These are phyloP conservation scores for Parapsyche elsis DNA, from an alignment of 1,140 invertebrate genomes.

Conservation along the genomic window DNA sequence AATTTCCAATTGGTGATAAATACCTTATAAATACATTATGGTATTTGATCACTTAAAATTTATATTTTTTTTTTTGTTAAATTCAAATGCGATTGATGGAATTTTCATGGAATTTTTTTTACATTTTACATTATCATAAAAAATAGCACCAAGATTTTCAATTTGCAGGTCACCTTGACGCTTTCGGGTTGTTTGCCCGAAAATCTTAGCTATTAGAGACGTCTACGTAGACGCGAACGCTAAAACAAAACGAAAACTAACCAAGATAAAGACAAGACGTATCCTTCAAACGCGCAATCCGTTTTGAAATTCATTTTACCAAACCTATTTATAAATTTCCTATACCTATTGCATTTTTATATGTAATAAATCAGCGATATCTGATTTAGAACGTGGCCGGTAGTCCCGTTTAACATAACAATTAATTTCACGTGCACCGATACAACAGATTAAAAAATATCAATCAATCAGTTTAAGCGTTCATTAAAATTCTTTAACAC, in stretches of 20 bases:
- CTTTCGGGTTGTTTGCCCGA: slow-evolving; percentile 11
- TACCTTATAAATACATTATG: no score
- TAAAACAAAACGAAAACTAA: neutral
- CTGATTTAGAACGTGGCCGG: neutral
- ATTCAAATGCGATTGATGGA: no score
- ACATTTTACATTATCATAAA: neutral
- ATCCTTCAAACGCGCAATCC: neutral
- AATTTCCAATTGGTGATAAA: no score
- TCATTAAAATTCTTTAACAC: slow-evolving; percentile 31
- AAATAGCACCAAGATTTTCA: slow-evolving; percentile 2
- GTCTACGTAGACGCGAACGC: neutral
- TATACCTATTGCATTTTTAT: no score
- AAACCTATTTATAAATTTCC: slow-evolving; percentile 4
- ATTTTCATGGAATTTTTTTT: no score
- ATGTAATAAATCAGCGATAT: slow-evolving; percentile 24
- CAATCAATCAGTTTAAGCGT: slow-evolving; percentile 25
- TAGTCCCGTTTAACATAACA: neutral
- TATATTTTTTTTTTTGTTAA: no score
- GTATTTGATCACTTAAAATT: no score
- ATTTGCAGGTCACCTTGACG: neutral
- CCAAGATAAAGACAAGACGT: neutral
- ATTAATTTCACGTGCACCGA: slow-evolving; percentile 14
- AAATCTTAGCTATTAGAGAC: slow-evolving; percentile 8
- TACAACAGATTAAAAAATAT: slow-evolving; percentile 12
- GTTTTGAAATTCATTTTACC: neutral